Conservation (phyloP, 2,888 invertebrate species). For the Steinernema carpocapsae region DNA sequence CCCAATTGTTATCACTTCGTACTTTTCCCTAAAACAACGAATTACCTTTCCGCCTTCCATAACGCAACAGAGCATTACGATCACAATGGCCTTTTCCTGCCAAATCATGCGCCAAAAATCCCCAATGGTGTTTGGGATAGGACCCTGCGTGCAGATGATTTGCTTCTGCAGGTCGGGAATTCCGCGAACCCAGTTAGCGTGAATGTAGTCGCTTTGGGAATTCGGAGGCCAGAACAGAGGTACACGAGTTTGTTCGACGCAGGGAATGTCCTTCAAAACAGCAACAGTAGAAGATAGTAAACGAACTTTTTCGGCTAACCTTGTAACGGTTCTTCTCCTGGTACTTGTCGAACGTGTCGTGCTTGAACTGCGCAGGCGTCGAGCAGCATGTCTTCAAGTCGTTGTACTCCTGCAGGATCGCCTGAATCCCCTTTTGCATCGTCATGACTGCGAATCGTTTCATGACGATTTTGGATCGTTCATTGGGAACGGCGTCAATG, state of each 20-base stretch:
- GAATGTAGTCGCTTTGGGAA: conserved; percentile 52
- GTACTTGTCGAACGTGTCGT: conserved; percentile 48
- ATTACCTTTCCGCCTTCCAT: conserved; percentile 56
- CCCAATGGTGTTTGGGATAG: conserved; percentile 51
- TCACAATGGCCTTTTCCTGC: conserved; percentile 55
- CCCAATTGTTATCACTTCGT: no score
- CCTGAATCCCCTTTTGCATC: conserved; percentile 23
- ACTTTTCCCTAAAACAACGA: neutral
- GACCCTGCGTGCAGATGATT: conserved; percentile 56
- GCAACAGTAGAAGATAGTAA: neutral
- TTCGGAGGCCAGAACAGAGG: conserved; percentile 49
- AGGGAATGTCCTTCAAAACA: conserved; percentile 50
- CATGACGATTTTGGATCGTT: conserved; percentile 41
- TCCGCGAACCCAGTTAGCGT: conserved; percentile 57
- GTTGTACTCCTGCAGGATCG: conserved; percentile 40
- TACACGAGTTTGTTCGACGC: conserved; percentile 59
- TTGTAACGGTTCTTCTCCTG: conserved; percentile 59
- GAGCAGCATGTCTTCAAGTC: conserved; percentile 46
- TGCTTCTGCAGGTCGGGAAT: conserved; percentile 41
- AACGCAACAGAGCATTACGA: conserved; percentile 60
- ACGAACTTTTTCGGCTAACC: conserved; percentile 41
- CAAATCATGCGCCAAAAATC: conserved; percentile 61
- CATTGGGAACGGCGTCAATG: conserved; percentile 37
- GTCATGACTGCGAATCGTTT: conserved; percentile 34
- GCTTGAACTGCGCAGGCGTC: conserved; percentile 46